These are phyloP conservation scores for Nixonia krombeini DNA, from an alignment of 1,140 invertebrate species.

Conservation along the genomic window DNA sequence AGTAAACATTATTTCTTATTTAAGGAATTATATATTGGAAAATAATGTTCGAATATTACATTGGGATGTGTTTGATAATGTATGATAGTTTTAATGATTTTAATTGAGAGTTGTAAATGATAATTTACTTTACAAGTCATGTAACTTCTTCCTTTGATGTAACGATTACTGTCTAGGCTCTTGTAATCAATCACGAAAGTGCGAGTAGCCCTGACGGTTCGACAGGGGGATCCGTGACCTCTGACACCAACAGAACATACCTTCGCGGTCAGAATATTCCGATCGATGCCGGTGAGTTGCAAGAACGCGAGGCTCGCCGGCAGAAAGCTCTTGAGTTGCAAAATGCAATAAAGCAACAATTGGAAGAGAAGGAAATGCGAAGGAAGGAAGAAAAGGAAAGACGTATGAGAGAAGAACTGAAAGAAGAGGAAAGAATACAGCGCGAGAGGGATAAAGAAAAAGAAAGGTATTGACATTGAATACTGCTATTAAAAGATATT, in stretches of 20 bases:
- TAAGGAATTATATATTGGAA: too few species aligned
- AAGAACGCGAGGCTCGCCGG: conserved; percentile 78
- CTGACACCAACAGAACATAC: conserved; percentile 73
- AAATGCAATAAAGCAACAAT: conserved; percentile 79
- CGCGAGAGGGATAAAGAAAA: conserved; percentile 78
- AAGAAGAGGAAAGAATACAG: conserved; percentile 78
- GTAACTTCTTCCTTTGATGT: too few species aligned
- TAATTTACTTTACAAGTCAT: too few species aligned
- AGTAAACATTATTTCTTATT: too few species aligned
- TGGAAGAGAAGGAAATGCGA: conserved; percentile 79
- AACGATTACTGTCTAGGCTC: conserved; percentile 49
- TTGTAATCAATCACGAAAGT: conserved; percentile 67
- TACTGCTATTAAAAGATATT: too few species aligned
- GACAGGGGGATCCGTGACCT: conserved; percentile 57
- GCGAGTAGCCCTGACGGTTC: conserved; percentile 63
- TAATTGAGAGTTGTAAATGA: too few species aligned
- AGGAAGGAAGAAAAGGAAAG: conserved; percentile 77
- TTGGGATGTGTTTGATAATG: too few species aligned
- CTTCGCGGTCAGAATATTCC: conserved; percentile 81
- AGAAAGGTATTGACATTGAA: conserved; percentile 63
- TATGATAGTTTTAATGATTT: too few species aligned
- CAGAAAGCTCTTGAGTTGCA: conserved; percentile 81
- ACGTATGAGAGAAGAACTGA: conserved; percentile 75
- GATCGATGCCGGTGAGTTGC: conserved; percentile 77
- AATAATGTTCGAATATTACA: too few species aligned